Evolutionary conservation across 2,113 vertebrate genomes (phyloP), one percentile per base, ranked within the genome.

Genomic region (Murina feae): DNA sequence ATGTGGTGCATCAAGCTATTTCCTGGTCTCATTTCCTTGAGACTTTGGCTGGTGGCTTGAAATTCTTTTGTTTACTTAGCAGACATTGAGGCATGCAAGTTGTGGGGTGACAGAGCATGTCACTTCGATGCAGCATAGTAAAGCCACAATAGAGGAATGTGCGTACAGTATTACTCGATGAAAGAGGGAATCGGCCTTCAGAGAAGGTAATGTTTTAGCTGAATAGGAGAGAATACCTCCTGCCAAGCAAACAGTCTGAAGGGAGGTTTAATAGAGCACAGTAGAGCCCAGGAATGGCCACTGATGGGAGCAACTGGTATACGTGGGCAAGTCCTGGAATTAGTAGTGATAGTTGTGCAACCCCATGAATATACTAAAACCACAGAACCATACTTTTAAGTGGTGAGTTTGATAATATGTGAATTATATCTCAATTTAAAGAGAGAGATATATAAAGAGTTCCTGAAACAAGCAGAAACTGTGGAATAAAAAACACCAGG

Each of bases 1-100:
- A 47, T 72, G 37, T 91, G 49, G 81, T 76, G 23, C 37, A 82
- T 90, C 39, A 68, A 55, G 23, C 60, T 92, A 55, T 82, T 86
- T 95, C 32, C 39, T 63, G 83, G 89, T 58, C n/a, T 95, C 58
- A 86, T 89, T 96, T 97, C 53, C 85, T 88, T 66, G 58, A 51
- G 86, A 60, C 17, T 75, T 44, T 51, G 49, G n/a, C 76, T 55
- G 35, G 10, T 60, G 53, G 53, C 21, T 23, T 87, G 39, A 78
- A 92, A 76, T 69, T 81, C 23, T 63, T 72, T 60, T 94, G 25
- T 75, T 93, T 94, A 47, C 76, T 86, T 72, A 95, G 68, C 12
- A 95, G 71, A 91, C 32, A 53, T 14, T 17, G 32, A 76, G 37
- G 16, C 81, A 20, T 66, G 74, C 42, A 86, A 58, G 10, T 74